Percentiles rank a stretch among this genome's conserved stretches.
These are phyloP conservation scores for Cyphomyrus plagiostoma DNA, from an alignment of 2,113 vertebrate species.

Conservation along the genomic window DNA sequence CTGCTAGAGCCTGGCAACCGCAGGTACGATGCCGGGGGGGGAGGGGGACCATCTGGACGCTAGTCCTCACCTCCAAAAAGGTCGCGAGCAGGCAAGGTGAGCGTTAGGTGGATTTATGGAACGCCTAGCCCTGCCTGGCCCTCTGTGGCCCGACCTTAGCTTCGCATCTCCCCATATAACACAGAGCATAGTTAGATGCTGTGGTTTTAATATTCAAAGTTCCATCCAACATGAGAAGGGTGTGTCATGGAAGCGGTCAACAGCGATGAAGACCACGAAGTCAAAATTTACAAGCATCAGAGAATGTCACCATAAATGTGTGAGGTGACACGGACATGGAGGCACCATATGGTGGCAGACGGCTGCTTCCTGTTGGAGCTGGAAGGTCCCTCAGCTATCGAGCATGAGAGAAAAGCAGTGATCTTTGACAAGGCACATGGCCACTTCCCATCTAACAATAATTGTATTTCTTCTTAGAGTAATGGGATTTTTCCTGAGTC, in stretches of 20 bases:
- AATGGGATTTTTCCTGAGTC: background rate
- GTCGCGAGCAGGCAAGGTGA: background rate
- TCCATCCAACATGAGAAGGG: background rate
- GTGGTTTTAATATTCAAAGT: background rate
- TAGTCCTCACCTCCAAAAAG: background rate
- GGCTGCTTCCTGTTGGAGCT: background rate
- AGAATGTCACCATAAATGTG: background rate
- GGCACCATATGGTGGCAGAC: background rate
- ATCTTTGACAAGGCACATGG: background rate
- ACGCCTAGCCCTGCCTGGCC: background rate
- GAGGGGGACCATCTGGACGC: background rate
- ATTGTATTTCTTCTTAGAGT: background rate
- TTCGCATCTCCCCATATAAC: background rate
- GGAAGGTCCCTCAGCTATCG: background rate
- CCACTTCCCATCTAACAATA: background rate
- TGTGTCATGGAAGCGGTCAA: background rate
- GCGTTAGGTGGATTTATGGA: background rate
- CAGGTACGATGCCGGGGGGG: background rate
- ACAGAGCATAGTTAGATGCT: background rate
- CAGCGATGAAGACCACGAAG: background rate
- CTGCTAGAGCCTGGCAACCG: background rate
- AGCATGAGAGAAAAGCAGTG: background rate
- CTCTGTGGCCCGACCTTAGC: background rate
- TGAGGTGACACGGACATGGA: background rate
- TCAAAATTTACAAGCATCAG: background rate